Percentiles rank a stretch among this genome's conserved stretches.
These are phyloP conservation scores for Globicephala melas DNA, from an alignment of 2,113 vertebrate genomes.

Conservation along the genomic window DNA sequence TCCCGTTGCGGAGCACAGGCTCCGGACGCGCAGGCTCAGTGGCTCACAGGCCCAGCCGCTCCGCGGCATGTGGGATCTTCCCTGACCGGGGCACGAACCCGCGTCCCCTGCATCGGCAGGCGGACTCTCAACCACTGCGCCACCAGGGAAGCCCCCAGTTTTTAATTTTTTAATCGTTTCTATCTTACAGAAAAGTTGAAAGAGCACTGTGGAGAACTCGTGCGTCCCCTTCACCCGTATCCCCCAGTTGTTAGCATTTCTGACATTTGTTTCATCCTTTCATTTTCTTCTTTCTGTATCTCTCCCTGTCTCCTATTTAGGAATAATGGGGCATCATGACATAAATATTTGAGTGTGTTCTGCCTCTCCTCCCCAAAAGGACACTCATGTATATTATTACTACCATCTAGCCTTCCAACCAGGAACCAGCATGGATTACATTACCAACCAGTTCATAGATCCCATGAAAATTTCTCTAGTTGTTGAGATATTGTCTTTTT, in stretches of 20 bases:
- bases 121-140: no score
- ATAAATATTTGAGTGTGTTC: neutral
- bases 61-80: no score
- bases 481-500: neutral
- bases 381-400: neutral
- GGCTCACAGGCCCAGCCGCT: no score
- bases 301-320: neutral
- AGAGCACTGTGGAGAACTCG: neutral
- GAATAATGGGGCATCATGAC: neutral
- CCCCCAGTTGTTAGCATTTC: neutral
- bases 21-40: no score
- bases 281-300: neutral
- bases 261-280: rapidly evolving
- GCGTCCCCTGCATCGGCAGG: no score
- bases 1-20: no score
- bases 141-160: neutral
- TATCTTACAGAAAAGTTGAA: neutral
- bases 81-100: no score
- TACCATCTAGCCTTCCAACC: neutral
- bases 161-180: neutral
- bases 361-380: neutral
- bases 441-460: neutral
- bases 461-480: neutral
- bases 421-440: rapidly evolving
- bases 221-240: no score